These are phyloP conservation scores for Campylomormyrus numenius DNA, from an alignment of 2,113 vertebrate genomes.

Conservation along the genomic window DNA sequence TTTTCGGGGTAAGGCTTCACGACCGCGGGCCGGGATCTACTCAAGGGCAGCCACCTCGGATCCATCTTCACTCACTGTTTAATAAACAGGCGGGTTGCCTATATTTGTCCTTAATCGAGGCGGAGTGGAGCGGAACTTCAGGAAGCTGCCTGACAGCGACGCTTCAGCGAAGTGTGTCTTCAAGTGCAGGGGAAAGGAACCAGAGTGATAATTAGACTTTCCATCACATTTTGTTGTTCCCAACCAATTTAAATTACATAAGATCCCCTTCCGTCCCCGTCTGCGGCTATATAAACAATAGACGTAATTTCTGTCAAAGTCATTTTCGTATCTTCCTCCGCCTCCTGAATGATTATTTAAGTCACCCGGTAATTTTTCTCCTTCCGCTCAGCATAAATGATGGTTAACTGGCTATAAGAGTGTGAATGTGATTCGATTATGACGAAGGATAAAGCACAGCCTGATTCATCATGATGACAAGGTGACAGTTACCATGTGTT, in stretches of 20 bases:
- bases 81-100: background rate
- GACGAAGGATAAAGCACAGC: background rate
- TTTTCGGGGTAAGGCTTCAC: background rate
- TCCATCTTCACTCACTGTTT: background rate
- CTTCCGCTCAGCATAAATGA: constrained; percentile 49
- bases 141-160: background rate
- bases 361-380: constrained; percentile 65
- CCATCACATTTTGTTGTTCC: constrained; percentile 63
- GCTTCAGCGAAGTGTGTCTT: constrained; percentile 28
- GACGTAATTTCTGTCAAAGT: constrained; percentile 74
- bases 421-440: background rate
- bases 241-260: constrained; percentile 72
- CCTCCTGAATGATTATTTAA: constrained; percentile 65
- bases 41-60: background rate
- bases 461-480: background rate
- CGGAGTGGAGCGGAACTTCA: background rate
- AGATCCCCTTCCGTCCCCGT: constrained; percentile 48
- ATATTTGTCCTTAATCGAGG: background rate
- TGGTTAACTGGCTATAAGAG: background rate
- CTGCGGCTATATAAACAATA: constrained; percentile 71
- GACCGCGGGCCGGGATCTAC: background rate
- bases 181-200: constrained; percentile 52
- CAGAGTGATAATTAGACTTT: constrained; percentile 63
- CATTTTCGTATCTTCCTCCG: constrained; percentile 69
- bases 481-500: background rate